A percentile compares a stretch with the other conserved stretches of the same genome.
Evolutionary conservation across 2,797 vertebrate species (phyloP).

Genomic region (Spatula clypeata): DNA sequence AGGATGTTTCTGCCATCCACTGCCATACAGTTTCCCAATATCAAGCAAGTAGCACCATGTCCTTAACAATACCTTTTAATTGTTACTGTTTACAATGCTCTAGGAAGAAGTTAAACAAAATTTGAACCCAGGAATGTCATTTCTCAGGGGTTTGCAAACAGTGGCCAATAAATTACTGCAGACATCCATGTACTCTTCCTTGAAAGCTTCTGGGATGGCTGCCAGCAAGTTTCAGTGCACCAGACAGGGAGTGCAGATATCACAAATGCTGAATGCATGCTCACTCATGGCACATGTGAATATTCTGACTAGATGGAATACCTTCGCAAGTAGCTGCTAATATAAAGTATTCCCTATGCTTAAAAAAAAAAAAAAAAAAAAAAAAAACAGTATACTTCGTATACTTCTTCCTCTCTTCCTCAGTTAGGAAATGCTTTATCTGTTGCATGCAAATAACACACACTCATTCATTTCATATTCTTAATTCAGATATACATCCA

Average conservation of each 20-base stretch:
- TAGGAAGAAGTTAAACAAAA: conserved; percentile 22
- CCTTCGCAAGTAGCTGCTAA: neutral
- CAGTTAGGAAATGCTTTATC: neutral
- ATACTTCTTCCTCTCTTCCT: neutral
- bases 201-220: conserved; percentile 38
- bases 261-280: neutral
- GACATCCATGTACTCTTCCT: neutral
- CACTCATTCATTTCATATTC: neutral
- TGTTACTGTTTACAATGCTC: neutral
- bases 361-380: neutral
- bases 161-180: conserved; percentile 19
- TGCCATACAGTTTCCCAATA: neutral
- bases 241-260: neutral
- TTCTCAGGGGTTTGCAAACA: conserved; percentile 23
- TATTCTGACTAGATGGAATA: neutral
- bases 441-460: neutral
- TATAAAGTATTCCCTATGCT: neutral
- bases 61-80: conserved; percentile 3
- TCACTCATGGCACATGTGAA: neutral
- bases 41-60: neutral
- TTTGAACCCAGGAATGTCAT: conserved; percentile 24
- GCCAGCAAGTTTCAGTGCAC: conserved; percentile 36
- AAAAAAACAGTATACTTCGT: neutral
- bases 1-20: neutral
- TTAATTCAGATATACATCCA: neutral